These are phyloP conservation scores for Trichechus manatus DNA, from an alignment of 2,113 vertebrate genomes.

Conservation along the genomic window DNA sequence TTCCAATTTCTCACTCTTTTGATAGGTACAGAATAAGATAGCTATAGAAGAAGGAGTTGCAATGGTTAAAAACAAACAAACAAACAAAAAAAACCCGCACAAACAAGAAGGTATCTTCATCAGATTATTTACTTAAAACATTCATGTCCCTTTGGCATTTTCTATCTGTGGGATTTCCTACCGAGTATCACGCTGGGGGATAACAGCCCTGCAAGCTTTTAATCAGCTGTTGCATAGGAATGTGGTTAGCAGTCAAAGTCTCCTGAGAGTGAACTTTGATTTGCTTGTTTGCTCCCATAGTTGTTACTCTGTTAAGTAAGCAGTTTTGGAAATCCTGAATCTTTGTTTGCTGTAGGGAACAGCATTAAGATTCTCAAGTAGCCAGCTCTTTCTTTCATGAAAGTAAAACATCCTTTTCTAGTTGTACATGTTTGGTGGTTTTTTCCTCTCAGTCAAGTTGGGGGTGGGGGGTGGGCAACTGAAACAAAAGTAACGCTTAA, in stretches of 20 bases:
- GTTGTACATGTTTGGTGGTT: background rate
- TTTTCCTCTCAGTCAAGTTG: slow-evolving; percentile 28
- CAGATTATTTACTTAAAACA: background rate
- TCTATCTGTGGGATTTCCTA: background rate
- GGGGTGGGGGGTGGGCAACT: background rate
- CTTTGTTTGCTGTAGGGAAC: background rate
- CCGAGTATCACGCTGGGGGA: background rate
- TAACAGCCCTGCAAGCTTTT: background rate
- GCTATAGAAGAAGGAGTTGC: background rate
- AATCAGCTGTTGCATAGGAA: slow-evolving; percentile 15
- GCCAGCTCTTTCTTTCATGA: background rate
- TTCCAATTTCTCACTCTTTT: background rate
- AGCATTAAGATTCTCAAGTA: background rate
- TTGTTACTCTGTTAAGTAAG: background rate
- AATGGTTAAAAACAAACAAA: background rate
- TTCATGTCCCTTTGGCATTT: background rate
- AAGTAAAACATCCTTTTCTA: background rate
- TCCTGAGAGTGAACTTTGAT: background rate
- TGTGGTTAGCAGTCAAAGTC: background rate
- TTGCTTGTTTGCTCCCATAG: slow-evolving; percentile 19
- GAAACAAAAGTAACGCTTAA: slow-evolving; percentile 24
- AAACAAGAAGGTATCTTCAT: background rate
- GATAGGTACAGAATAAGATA: background rate
- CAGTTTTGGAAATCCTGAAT: background rate
- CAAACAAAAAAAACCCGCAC: background rate